A percentile compares a stretch with the other conserved stretches of the same genome.
phyloP scores from a whole-genome alignment of 1,140 invertebrate genomes.

The Cyphomyrmex costatus region DNA sequence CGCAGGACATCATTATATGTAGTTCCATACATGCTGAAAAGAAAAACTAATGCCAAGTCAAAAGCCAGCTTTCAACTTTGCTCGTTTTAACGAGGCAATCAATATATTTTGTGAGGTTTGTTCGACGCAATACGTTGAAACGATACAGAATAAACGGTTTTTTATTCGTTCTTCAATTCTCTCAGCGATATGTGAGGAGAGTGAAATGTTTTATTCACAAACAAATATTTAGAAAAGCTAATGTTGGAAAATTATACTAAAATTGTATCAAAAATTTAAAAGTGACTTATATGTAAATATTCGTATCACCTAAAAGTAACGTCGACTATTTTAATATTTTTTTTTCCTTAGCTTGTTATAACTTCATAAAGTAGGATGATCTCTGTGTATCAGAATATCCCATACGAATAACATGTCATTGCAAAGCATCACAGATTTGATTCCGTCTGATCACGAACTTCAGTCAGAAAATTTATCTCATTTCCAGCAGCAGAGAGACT shows the following conservation, averaged over 20 bases:
- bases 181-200: not conserved
- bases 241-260: not conserved
- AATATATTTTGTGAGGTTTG: not conserved
- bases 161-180: not conserved
- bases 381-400: not conserved
- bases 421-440: not conserved
- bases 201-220: not conserved
- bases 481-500: constrained; percentile 4
- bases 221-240: not conserved
- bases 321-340: not conserved
- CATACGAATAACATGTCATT: not conserved
- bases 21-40: not conserved
- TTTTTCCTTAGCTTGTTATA: no score
- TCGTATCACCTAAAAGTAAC: not conserved
- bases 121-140: not conserved
- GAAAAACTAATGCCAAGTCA: not conserved
- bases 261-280: not conserved
- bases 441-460: constrained; percentile 25
- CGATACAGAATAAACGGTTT: not conserved
- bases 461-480: constrained; percentile 36
- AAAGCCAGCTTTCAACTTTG: constrained; percentile 11
- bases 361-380: not conserved
- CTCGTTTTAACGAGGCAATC: not conserved
- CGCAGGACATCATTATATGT: not conserved
- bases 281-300: not conserved